phyloP scores from a whole-genome alignment of 2,113 vertebrate species.

The Myotis yumanensis region DNA sequence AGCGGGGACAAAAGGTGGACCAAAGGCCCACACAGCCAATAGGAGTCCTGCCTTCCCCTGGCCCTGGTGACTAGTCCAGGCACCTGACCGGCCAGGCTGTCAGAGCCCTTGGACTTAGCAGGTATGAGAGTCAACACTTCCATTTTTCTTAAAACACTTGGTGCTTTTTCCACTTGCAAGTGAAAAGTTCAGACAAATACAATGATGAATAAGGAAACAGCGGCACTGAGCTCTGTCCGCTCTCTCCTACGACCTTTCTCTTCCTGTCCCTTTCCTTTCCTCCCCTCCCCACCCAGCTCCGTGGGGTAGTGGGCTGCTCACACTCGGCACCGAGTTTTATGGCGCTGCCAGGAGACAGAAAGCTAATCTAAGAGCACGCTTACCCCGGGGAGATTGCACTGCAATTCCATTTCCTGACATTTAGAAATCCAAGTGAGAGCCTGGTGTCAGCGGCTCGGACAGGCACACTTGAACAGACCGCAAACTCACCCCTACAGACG shows the following conservation, averaged over 20 bases:
- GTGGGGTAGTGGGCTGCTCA: neutral
- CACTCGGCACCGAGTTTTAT: neutral
- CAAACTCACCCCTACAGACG: neutral
- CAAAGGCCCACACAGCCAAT: neutral
- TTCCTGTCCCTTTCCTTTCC: neutral
- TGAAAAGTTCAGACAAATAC: neutral
- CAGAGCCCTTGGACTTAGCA: neutral
- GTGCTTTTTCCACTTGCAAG: neutral
- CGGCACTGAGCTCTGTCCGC: neutral
- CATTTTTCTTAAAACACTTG: neutral
- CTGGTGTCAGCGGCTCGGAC: neutral
- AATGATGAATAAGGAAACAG: neutral
- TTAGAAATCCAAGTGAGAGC: neutral
- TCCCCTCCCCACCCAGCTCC: neutral
- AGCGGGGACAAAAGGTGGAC: neutral
- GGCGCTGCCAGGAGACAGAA: neutral
- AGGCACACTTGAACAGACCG: neutral
- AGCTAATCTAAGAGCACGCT: neutral
- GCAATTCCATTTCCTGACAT: neutral
- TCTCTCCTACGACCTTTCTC: neutral
- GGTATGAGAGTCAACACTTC: neutral
- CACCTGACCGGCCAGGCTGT: neutral
- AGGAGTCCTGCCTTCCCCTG: neutral
- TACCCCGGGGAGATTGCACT: neutral
- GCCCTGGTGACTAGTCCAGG: neutral